Base-by-base conservation (phyloP, 2,888 invertebrate species). In the Volucella bombylans region DNA sequence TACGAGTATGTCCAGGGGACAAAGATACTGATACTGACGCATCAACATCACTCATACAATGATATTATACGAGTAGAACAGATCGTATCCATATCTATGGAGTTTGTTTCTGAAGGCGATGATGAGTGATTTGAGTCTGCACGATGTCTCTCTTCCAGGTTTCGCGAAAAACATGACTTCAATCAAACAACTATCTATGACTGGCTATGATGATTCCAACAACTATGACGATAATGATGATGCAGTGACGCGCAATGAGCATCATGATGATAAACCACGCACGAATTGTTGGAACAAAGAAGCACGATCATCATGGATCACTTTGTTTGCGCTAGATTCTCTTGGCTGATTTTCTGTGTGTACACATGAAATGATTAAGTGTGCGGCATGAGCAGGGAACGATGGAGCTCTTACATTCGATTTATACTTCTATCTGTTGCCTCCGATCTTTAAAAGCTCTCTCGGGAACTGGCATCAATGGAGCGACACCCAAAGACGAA, bases 261-360 rank as follows among this genome's bases (percentile, higher is more conserved):
- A 83, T 74, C 68, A 79, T 69, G 73, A 83, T 83, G 80, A 83
- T 80, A 71, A 80, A 80, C 80, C 80, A 83, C 83, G 83, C 80
- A 83, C 83, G 79, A 73, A 73, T 68, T 69, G 64, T 57, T 74
- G 69, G 78, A 82, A 83, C 83, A 83, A 83, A 79, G 80, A 59
- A 39, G 80, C 80, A 83, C 83, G 83, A 83, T 69, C 74, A 83
- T 74, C 83, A 74, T 74, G 79, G 83, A 80, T 83, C 83, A 83
- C 74, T 83, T 80, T 83, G 80, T 83, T 80, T 83, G 74, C 74
- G 80, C 79, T 83, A 80, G 83, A 76, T 74, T 80, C 69, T 57
- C 59, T 57, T 55, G 65, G 47, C 23, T 50, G 55, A 49, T 57
- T 67, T 65, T 67, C 62, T 72, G 45, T 82, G 73, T 73, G 73